Percentiles rank a stretch among this genome's conserved stretches.
phyloP scores from a whole-genome alignment of 2,113 vertebrate genomes.

The Regulus satrapa region DNA sequence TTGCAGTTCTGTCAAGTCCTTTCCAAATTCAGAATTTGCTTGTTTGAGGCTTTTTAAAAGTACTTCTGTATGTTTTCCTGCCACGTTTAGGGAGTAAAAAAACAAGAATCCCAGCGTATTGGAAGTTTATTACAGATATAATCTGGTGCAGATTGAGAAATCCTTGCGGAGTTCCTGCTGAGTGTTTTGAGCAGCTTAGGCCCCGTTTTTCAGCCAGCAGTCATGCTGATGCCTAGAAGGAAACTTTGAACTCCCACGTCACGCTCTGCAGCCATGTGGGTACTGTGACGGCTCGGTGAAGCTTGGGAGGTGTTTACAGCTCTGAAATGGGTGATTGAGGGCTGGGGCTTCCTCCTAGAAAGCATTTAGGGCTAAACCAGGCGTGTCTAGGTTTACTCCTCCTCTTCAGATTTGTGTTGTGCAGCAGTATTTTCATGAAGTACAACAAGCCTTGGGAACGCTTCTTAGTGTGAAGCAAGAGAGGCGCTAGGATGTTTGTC shows the following conservation, averaged over 20 bases:
- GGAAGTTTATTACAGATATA: neutral
- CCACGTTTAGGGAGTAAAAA: fast-evolving
- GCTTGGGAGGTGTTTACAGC: neutral
- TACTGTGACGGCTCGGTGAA: neutral
- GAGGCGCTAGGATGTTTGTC: neutral
- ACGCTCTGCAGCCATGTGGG: fast-evolving
- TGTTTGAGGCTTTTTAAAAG: fast-evolving
- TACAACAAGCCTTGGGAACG: neutral
- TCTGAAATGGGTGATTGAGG: neutral
- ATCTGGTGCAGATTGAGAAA: neutral
- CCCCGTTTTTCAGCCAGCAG: neutral
- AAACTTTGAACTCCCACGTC: neutral
- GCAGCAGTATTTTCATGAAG: neutral
- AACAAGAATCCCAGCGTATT: fast-evolving
- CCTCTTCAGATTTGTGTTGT: fast-evolving
- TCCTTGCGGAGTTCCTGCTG: neutral
- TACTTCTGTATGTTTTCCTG: neutral
- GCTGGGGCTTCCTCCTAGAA: neutral
- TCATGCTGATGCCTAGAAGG: neutral
- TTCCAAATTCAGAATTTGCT: neutral
- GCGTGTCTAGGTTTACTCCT: neutral
- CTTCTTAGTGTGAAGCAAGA: neutral
- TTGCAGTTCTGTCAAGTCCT: neutral
- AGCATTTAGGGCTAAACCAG: neutral
- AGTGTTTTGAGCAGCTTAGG: neutral